phyloP scores from a whole-genome alignment of 2,113 vertebrate species.

The Psittacus erithacus region DNA sequence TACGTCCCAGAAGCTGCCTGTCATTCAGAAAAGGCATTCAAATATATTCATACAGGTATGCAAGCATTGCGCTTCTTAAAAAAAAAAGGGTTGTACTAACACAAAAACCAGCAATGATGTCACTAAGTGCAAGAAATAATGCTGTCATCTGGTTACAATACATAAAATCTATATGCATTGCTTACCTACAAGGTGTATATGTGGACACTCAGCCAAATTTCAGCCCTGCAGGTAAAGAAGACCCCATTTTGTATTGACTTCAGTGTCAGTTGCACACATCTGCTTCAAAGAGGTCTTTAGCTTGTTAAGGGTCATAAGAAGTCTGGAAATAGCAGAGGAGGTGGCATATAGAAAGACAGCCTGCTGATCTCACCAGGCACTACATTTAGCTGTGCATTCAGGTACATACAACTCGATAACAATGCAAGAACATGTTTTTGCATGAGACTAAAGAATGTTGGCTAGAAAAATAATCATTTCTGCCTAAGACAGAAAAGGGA shows the following conservation, averaged over 20 bases:
- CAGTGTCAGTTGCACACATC: not conserved
- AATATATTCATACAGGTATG: fast-evolving
- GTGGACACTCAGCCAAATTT: not conserved
- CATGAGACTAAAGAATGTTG: not conserved
- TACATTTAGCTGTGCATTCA: fast-evolving
- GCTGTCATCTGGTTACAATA: not conserved
- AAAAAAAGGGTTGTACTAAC: not conserved
- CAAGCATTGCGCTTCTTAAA: not conserved
- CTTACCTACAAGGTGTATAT: not conserved
- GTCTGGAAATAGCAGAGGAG: not conserved
- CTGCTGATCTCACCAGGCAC: not conserved
- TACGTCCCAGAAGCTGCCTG: not conserved
- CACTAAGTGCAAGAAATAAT: not conserved
- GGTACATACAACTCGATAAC: not conserved
- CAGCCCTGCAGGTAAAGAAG: not conserved
- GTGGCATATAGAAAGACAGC: not conserved
- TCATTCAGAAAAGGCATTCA: not conserved
- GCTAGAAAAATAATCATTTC: not conserved
- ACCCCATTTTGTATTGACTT: not conserved
- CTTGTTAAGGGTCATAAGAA: not conserved
- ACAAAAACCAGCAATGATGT: not conserved
- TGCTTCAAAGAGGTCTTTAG: not conserved
- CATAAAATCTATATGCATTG: not conserved
- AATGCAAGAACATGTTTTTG: fast-evolving
- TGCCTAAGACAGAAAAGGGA: not conserved